Conservation (phyloP, 1,140 invertebrate species). For the Marisa cornuarietis region DNA sequence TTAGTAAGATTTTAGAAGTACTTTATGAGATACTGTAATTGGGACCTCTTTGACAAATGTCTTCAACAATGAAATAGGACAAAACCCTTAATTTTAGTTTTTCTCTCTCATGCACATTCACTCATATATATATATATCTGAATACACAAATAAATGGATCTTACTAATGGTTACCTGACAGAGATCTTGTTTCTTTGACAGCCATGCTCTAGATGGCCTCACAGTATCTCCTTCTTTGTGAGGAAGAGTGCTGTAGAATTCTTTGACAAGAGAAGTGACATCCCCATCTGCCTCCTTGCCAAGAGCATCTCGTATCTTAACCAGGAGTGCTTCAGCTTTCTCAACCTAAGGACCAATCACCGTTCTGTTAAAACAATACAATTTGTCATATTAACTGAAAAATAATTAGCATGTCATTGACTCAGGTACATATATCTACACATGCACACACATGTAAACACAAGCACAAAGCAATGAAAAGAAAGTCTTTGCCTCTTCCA, state of each 20-base stretch:
- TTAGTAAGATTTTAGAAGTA: too few relatives aligned
- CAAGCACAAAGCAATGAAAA: neutral
- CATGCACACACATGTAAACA: neutral
- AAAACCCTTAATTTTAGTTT: too few relatives aligned
- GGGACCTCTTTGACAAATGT: too few relatives aligned
- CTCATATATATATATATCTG: too few relatives aligned
- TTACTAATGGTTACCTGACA: constrained; percentile 52
- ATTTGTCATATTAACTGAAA: neutral
- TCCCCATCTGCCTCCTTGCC: constrained; percentile 28
- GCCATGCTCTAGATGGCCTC: constrained; percentile 31
- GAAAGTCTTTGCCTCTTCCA: constrained; percentile 49
- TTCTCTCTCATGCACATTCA: too few relatives aligned
- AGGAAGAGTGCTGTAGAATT: constrained; percentile 55
- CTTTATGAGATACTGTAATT: too few relatives aligned
- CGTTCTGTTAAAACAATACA: neutral
- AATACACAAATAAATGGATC: too few relatives aligned
- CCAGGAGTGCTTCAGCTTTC: constrained; percentile 61
- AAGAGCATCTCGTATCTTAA: constrained; percentile 49
- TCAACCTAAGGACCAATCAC: constrained; percentile 51
- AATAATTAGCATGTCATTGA: neutral
- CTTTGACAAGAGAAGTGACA: constrained; percentile 30
- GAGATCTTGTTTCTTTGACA: constrained; percentile 58
- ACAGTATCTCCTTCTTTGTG: constrained; percentile 30
- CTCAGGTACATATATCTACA: too few relatives aligned
- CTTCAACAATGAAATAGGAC: too few relatives aligned